These are phyloP conservation scores for Caenorhabditis sp. DNA, from an alignment of 2,888 invertebrate genomes.

Conservation along the genomic window DNA sequence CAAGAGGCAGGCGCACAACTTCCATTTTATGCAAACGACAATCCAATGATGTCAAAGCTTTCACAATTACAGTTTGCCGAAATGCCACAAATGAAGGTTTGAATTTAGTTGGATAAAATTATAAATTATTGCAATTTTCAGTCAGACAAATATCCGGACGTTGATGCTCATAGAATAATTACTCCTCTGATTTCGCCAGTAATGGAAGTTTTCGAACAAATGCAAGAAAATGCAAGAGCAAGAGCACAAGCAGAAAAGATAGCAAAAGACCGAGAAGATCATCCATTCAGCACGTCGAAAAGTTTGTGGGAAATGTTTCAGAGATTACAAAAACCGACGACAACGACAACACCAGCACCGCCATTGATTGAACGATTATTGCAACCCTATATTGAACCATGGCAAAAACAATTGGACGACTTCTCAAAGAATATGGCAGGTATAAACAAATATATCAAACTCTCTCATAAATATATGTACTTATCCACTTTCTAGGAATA, in stretches of 20 bases:
- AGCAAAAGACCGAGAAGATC: constrained; percentile 31
- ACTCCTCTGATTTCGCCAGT: constrained; percentile 59
- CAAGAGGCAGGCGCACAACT: constrained; percentile 22
- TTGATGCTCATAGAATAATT: constrained; percentile 62
- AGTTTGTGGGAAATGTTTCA: constrained; percentile 53
- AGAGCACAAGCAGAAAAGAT: constrained; percentile 50
- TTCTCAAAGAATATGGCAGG: constrained; percentile 48
- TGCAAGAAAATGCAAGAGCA: constrained; percentile 54
- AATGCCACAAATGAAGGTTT: constrained; percentile 24
- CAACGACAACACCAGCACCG: constrained; percentile 55
- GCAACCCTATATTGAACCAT: constrained; percentile 58
- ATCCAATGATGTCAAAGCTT: constrained; percentile 30
- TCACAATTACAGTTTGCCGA: constrained; percentile 35
- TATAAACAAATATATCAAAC: constrained; percentile 20
- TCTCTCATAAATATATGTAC: too few relatives aligned
- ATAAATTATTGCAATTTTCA: constrained; percentile 8
- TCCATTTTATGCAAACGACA: constrained; percentile 18
- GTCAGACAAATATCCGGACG: constrained; percentile 44
- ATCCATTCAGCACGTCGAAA: constrained; percentile 43
- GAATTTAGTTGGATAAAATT: neutral
- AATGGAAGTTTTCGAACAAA: constrained; percentile 58
- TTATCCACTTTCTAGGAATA: constrained; percentile 17
- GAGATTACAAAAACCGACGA: constrained; percentile 46
- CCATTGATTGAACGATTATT: constrained; percentile 57
- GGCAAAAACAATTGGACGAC: constrained; percentile 54